Evolutionary conservation across 2,113 vertebrate genomes (phyloP).

Genomic region (Mus spicilegus): DNA sequence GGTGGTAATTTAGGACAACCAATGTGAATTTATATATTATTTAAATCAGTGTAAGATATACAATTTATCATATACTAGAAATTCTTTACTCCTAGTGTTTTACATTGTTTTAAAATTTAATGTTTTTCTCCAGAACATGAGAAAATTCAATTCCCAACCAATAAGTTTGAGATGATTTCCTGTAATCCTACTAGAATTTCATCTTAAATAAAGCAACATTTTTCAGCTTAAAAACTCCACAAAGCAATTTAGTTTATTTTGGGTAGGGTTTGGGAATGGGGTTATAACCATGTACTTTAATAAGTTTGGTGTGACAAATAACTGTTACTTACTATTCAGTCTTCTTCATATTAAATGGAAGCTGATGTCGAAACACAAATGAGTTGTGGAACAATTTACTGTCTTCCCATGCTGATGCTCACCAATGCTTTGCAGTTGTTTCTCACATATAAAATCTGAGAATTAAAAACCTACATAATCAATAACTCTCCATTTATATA

Average conservation of each 20-base stretch:
- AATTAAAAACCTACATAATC: conserved; percentile 34
- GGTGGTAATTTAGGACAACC: neutral
- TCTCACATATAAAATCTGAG: conserved; percentile 54
- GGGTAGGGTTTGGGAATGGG: neutral
- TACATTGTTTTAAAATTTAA: neutral
- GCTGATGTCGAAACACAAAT: conserved; percentile 34
- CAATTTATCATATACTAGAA: neutral
- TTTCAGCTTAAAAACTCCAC: conserved; percentile 33
- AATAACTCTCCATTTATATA: conserved; percentile 29
- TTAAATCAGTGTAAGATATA: neutral
- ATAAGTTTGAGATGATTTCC: neutral
- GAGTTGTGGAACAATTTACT: conserved; percentile 13
- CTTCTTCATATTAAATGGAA: neutral
- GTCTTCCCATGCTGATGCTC: neutral
- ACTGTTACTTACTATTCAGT: conserved; percentile 34
- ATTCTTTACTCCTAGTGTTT: conserved; percentile 17
- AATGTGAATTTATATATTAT: neutral
- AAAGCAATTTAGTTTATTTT: conserved; percentile 51
- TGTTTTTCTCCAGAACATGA: conserved; percentile 40
- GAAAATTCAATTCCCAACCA: conserved; percentile 44
- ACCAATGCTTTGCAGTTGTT: neutral
- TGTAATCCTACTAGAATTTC: neutral
- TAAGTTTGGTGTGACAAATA: conserved; percentile 43
- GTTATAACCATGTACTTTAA: neutral
- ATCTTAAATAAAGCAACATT: conserved; percentile 32